These are phyloP conservation scores for Dolichomitus sp. DNA, from an alignment of 2,888 invertebrate genomes.

Conservation along the genomic window DNA sequence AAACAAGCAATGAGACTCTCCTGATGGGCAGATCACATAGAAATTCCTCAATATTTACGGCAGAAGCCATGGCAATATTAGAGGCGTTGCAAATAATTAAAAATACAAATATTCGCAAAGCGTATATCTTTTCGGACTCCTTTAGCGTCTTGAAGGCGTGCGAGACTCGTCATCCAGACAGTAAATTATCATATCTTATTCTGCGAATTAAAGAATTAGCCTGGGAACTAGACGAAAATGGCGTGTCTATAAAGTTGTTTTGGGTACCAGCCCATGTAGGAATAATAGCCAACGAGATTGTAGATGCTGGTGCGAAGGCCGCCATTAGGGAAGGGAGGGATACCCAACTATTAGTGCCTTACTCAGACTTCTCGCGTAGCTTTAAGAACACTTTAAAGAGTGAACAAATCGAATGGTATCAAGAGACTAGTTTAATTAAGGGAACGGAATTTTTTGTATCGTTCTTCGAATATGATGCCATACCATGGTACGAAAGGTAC, in stretches of 20 bases:
- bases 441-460: no score
- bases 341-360: constrained; percentile 13
- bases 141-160: constrained; percentile 36
- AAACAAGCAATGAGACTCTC: not conserved
- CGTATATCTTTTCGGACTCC: constrained; percentile 53
- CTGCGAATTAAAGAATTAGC: constrained; percentile 35
- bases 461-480: no score
- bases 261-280: constrained; percentile 52
- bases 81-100: constrained; percentile 28
- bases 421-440: no score
- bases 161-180: not conserved
- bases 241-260: constrained; percentile 9
- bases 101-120: not conserved
- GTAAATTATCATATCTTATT: constrained; percentile 25
- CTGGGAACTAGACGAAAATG: constrained; percentile 1
- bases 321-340: constrained; percentile 28
- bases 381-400: not conserved
- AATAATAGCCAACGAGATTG: constrained; percentile 10
- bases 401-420: no score
- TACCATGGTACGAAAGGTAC: no score
- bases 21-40: constrained; percentile 1
- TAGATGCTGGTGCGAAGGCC: constrained; percentile 29
- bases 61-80: constrained; percentile 44
- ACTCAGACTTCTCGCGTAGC: constrained; percentile 5
- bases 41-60: constrained; percentile 41